Conservation (phyloP, 1,140 invertebrate species). For the Orchestia grillus region DNA sequence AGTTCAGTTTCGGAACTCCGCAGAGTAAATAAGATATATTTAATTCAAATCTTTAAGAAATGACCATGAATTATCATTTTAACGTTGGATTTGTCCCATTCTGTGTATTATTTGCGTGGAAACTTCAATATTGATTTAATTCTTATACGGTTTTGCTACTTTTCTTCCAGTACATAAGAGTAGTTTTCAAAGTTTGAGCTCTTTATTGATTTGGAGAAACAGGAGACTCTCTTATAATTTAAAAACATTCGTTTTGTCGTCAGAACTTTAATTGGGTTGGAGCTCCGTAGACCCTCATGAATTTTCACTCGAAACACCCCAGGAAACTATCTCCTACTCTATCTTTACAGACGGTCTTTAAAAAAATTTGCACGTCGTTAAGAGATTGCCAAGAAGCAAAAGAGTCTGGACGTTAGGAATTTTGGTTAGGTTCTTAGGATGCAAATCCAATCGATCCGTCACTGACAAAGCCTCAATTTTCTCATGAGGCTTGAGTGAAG, state of each 20-base stretch:
- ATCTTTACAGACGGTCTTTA: slow-evolving; percentile 24
- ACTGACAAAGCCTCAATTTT: slow-evolving; percentile 46
- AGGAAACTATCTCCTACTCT: not conserved
- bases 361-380: slow-evolving; percentile 38
- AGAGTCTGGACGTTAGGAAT: slow-evolving; percentile 32
- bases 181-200: not conserved
- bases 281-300: not conserved
- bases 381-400: slow-evolving; percentile 35
- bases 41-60: not conserved
- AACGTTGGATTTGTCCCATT: not conserved
- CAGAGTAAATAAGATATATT: not conserved
- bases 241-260: not conserved
- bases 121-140: not conserved
- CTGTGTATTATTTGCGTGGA: not conserved
- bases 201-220: not conserved
- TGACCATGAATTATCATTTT: not conserved
- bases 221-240: not conserved
- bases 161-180: not conserved
- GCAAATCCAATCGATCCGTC: slow-evolving; percentile 53
- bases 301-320: not conserved
- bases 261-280: not conserved
- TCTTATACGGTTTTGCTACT: not conserved
- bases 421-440: slow-evolving; percentile 50
- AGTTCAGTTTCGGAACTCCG: not conserved
- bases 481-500: slow-evolving; percentile 43